These are phyloP conservation scores for Latheticus oryzae DNA, from an alignment of 2,888 invertebrate genomes.

Conservation along the genomic window DNA sequence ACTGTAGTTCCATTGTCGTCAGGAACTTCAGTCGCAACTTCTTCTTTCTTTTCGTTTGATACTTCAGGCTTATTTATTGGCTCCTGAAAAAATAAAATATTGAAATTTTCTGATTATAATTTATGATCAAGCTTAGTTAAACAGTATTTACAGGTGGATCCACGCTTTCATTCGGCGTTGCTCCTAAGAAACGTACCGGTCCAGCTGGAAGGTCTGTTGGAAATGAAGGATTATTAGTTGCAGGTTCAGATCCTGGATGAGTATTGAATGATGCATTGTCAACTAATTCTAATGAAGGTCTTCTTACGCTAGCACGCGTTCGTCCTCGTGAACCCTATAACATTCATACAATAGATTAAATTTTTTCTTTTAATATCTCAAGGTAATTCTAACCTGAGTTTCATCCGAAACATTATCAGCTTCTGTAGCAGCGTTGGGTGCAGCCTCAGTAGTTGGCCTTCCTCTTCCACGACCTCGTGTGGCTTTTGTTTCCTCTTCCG, in stretches of 20 bases:
- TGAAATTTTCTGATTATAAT: neutral
- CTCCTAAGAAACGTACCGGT: constrained; percentile 70
- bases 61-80: constrained; percentile 61
- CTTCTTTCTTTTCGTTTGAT: constrained; percentile 54
- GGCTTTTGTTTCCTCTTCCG: constrained; percentile 57
- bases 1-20: constrained; percentile 72
- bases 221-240: constrained; percentile 68
- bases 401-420: constrained; percentile 62
- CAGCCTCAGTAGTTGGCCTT: constrained; percentile 58
- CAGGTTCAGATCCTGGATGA: constrained; percentile 67
- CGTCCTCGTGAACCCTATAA: constrained; percentile 62
- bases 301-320: constrained; percentile 74
- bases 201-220: constrained; percentile 69
- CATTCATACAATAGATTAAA: constrained; percentile 14
- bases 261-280: constrained; percentile 87
- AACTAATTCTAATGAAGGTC: constrained; percentile 83
- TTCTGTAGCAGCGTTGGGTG: constrained; percentile 47
- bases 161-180: constrained; percentile 69
- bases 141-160: constrained; percentile 54
- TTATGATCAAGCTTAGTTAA: neutral
- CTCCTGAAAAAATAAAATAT: constrained; percentile 28
- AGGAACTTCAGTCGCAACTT: constrained; percentile 49
- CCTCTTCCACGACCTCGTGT: constrained; percentile 65
- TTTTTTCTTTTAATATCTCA: constrained; percentile 28
- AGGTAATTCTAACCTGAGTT: constrained; percentile 57